phyloP scores from a whole-genome alignment of 2,113 vertebrate genomes.

The Apeltes quadracus region DNA sequence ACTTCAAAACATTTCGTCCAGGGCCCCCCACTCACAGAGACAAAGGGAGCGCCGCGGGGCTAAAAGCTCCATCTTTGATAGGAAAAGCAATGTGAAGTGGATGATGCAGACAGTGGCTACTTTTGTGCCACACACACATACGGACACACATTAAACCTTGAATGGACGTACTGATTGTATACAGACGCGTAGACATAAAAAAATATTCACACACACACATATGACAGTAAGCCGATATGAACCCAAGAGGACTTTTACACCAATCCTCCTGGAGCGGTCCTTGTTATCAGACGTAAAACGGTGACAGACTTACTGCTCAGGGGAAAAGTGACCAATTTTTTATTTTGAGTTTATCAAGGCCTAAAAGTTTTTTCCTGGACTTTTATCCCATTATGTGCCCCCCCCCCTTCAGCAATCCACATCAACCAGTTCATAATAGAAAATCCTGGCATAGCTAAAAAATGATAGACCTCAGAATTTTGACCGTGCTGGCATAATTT shows the following conservation, averaged over 20 bases:
- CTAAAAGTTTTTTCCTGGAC: neutral
- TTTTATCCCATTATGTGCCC: neutral
- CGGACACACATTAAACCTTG: neutral
- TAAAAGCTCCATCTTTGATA: slow-evolving; percentile 59
- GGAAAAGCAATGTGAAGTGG: slow-evolving; percentile 39
- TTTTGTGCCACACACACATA: slow-evolving; percentile 15
- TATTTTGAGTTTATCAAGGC: neutral
- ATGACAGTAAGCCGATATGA: slow-evolving; percentile 8
- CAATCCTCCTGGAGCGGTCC: slow-evolving; percentile 13
- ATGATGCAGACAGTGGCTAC: slow-evolving; percentile 19
- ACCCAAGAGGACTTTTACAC: slow-evolving; percentile 12
- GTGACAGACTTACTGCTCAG: slow-evolving; percentile 4
- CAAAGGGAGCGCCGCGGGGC: slow-evolving; percentile 47
- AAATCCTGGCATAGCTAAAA: neutral
- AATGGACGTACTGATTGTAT: slow-evolving; percentile 20
- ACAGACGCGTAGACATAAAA: slow-evolving; percentile 3
- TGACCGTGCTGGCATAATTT: too few species aligned
- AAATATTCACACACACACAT: neutral
- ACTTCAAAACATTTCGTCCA: slow-evolving; percentile 33
- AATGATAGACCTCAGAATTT: too few species aligned
- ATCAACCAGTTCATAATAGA: neutral
- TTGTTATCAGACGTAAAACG: neutral
- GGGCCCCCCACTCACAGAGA: slow-evolving; percentile 47
- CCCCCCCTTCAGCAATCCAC: neutral
- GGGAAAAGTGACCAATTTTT: neutral